Evolutionary conservation across 2,113 vertebrate species (phyloP).

Genomic region (Melanostigma gelatinosum): DNA sequence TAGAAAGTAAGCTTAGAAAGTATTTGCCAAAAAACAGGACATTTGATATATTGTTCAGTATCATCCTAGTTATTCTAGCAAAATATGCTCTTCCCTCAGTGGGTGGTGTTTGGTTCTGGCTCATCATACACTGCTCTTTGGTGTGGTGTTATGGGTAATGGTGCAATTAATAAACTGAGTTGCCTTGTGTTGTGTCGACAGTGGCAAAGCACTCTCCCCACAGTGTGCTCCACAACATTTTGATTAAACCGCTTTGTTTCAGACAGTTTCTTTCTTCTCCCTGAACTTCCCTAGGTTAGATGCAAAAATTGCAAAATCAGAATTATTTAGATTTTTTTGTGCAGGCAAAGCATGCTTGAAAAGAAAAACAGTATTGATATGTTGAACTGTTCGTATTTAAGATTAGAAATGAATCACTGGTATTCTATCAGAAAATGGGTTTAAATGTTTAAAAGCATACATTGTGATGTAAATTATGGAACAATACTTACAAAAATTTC

Average conservation of each 20-base stretch:
- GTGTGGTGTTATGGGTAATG: background rate
- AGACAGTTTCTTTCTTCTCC: background rate
- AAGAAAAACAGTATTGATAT: background rate
- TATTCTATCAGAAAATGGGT: background rate
- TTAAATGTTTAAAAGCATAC: background rate
- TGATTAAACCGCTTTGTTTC: background rate
- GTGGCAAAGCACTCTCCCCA: background rate
- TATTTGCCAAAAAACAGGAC: background rate
- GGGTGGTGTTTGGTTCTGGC: background rate
- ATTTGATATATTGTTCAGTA: background rate
- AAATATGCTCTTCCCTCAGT: background rate
- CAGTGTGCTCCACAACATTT: background rate
- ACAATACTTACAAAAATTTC: background rate
- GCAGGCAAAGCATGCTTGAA: background rate
- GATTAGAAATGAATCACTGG: background rate
- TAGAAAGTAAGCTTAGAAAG: background rate
- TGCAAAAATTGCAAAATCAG: too few species aligned
- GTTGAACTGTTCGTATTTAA: background rate
- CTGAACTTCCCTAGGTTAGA: too few species aligned
- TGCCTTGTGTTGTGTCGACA: background rate
- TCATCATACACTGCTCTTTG: background rate
- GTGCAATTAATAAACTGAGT: background rate
- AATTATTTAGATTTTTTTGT: background rate
- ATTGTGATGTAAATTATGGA: background rate
- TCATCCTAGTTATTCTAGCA: background rate